Evolutionary conservation across 2,113 vertebrate species (phyloP).

Genomic region (Amphiprion percula): DNA sequence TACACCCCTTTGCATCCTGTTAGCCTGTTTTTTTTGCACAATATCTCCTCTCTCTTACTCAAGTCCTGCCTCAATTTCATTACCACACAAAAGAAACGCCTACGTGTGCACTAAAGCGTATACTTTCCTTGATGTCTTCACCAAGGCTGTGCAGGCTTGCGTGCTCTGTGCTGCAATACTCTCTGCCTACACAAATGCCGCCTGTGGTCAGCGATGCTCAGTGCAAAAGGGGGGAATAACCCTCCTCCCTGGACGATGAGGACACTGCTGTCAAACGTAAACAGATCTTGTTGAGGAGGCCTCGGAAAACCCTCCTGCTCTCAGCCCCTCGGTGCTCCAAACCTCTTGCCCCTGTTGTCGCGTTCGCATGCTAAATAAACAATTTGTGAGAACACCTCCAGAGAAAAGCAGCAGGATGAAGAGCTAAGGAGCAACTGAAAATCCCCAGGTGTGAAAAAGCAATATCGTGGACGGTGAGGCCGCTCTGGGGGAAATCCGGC

Average conservation of each 20-base stretch:
- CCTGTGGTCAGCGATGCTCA: slow-evolving; percentile 49
- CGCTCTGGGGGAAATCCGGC: slow-evolving; percentile 15
- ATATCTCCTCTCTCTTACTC: slow-evolving; percentile 31
- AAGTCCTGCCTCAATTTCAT: slow-evolving; percentile 59
- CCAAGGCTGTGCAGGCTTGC: not conserved
- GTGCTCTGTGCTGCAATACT: slow-evolving; percentile 19
- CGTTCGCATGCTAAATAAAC: slow-evolving; percentile 43
- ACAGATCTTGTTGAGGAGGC: slow-evolving; percentile 4
- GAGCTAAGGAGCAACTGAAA: slow-evolving; percentile 25
- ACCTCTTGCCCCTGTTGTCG: slow-evolving; percentile 7
- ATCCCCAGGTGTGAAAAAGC: slow-evolving; percentile 61
- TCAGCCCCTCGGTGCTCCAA: not conserved
- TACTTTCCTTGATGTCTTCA: slow-evolving; percentile 43
- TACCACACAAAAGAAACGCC: slow-evolving; percentile 65
- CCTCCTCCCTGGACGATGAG: slow-evolving; percentile 43
- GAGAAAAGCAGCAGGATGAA: slow-evolving; percentile 43
- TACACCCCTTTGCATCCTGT: slow-evolving; percentile 10
- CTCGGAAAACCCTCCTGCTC: slow-evolving; percentile 15
- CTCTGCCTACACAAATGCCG: slow-evolving; percentile 36
- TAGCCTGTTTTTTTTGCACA: slow-evolving; percentile 5
- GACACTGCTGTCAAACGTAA: slow-evolving; percentile 56
- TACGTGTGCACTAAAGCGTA: slow-evolving; percentile 48
- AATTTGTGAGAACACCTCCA: slow-evolving; percentile 23
- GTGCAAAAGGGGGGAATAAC: not conserved
- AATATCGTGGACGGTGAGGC: slow-evolving; percentile 39